phyloP scores from a whole-genome alignment of 2,888 invertebrate species.

The Ophion slaviceki region DNA sequence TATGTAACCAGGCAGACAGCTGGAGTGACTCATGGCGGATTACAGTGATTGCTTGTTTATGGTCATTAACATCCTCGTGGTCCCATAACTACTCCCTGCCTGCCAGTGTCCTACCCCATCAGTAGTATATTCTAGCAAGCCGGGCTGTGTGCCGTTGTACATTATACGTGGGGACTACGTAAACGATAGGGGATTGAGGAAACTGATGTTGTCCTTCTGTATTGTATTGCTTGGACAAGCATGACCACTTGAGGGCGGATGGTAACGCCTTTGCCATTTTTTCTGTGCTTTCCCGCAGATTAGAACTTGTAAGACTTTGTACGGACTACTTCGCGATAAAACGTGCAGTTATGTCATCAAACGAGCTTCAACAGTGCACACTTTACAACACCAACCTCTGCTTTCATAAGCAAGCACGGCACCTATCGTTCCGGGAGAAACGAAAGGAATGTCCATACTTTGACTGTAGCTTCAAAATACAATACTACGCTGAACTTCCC shows the following conservation, averaged over 20 bases:
- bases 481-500: background rate
- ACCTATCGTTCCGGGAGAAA: background rate
- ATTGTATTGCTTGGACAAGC: slow-evolving; percentile 19
- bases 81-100: slow-evolving; percentile 81
- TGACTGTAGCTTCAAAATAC: background rate
- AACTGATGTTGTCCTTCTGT: slow-evolving; percentile 25
- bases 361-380: too few relatives aligned
- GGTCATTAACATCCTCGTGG: slow-evolving; percentile 83
- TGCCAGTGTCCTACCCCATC: slow-evolving; percentile 78
- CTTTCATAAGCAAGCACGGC: background rate
- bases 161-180: slow-evolving; percentile 56
- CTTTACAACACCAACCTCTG: too few relatives aligned
- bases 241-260: slow-evolving; percentile 9
- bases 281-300: too few relatives aligned
- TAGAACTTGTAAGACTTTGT: too few relatives aligned
- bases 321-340: background rate
- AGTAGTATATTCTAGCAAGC: slow-evolving; percentile 63
- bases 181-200: slow-evolving; percentile 42
- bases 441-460: background rate
- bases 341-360: background rate
- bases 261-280: background rate
- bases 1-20: slow-evolving; percentile 80
- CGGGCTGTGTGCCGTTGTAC: slow-evolving; percentile 42
- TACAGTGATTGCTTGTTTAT: slow-evolving; percentile 84
- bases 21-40: slow-evolving; percentile 83